Conservation (phyloP, 2,797 vertebrate species). For the Ibycter americanus region DNA sequence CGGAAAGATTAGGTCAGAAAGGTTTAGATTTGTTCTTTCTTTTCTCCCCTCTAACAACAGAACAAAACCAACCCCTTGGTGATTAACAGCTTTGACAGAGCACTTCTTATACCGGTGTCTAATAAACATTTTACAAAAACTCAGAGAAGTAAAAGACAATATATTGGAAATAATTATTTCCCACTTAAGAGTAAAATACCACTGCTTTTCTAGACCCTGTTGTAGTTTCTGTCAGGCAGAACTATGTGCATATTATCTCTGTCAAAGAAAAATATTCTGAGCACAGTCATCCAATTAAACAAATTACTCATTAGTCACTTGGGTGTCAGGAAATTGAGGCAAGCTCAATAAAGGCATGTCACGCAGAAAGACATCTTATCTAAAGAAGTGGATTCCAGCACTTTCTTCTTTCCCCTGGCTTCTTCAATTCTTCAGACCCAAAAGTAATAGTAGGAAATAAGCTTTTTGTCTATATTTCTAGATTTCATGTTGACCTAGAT, state of each 20-base stretch:
- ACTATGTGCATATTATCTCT: not conserved
- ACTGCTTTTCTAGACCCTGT: not conserved
- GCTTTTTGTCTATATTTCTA: not conserved
- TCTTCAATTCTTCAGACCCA: not conserved
- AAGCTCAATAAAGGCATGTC: not conserved
- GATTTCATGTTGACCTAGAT: not conserved
- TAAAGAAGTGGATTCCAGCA: not conserved
- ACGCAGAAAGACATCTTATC: not conserved
- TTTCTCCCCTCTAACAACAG: not conserved
- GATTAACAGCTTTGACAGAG: not conserved
- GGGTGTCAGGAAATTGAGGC: not conserved
- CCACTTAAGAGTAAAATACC: not conserved
- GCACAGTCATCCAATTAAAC: constrained; percentile 11
- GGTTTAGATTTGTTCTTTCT: not conserved
- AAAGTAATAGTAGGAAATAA: not conserved
- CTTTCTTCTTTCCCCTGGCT: not conserved
- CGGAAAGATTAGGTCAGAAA: not conserved
- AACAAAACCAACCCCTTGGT: not conserved
- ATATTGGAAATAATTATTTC: not conserved
- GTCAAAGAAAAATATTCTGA: constrained; percentile 19
- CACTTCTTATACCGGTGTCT: not conserved
- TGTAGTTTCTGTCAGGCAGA: not conserved
- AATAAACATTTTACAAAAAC: not conserved
- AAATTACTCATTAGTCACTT: not conserved
- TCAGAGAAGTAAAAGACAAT: not conserved